These are phyloP conservation scores for Pheosia gnoma DNA, from an alignment of 2,888 invertebrate genomes.

Conservation along the genomic window DNA sequence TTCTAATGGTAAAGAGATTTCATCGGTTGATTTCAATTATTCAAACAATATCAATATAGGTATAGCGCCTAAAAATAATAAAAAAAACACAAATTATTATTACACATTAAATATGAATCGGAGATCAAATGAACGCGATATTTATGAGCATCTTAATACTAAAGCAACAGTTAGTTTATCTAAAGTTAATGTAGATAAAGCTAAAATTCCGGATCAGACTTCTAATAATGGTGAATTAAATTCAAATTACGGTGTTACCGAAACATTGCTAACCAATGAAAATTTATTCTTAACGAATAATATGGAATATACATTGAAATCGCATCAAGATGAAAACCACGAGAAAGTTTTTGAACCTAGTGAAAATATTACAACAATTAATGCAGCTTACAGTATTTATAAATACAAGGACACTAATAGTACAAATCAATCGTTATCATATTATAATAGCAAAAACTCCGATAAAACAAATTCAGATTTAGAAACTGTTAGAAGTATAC, in stretches of 20 bases:
- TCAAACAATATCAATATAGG: background rate
- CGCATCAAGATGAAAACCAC: background rate
- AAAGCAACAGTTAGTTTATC: background rate
- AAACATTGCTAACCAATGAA: too few relatives aligned
- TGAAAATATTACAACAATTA: too few relatives aligned
- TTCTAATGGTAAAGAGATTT: background rate
- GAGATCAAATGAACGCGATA: background rate
- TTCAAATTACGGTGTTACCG: too few relatives aligned
- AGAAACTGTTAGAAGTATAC: background rate
- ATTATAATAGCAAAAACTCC: background rate
- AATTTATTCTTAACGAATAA: background rate
- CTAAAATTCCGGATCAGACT: too few relatives aligned
- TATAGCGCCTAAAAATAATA: background rate
- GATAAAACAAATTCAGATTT: background rate
- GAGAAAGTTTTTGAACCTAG: too few relatives aligned
- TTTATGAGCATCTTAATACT: too few relatives aligned
- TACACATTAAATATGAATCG: background rate
- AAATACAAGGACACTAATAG: too few relatives aligned
- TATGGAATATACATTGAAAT: background rate
- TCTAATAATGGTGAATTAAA: too few relatives aligned
- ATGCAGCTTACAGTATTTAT: too few relatives aligned
- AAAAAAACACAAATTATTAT: background rate
- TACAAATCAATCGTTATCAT: background rate
- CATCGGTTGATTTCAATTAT: background rate
- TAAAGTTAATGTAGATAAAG: too few relatives aligned